Evolutionary conservation across 2,797 vertebrate species (phyloP), one percentile per base, ranked within the genome.

Genomic region (Cyclura pinguis): DNA sequence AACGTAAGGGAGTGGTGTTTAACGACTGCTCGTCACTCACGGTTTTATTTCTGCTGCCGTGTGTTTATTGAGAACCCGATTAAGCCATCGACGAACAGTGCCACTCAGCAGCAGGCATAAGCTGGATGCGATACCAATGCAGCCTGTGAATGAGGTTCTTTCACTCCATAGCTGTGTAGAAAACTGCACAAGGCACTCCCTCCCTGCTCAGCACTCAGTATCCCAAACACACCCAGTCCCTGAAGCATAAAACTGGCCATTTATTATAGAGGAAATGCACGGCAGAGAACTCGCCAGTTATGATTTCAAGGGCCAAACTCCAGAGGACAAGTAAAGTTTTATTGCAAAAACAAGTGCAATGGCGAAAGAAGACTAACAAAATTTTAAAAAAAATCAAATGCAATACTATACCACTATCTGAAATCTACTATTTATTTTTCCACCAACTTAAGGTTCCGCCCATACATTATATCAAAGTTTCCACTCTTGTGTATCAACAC

Each of bases 171-270:
- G 69, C 91, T 93, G 88, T 67, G 86, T 88, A 92, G 92, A 95
- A 94, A 95, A 90, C 91, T 86, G 55, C 20, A 74, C 91, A 77
- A 88, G 91, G 87, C 84, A 0, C 91, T 95, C 95, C 96, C 93
- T 93, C 93, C 89, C 94, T 94, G 92, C 93, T 91, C 74, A 92
- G 95, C 91, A 18, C 4, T 6, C 93, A 72, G 87, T 85, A 88
- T 84, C 93, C 93, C 89, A 80, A 95, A 94, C 92, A 92, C 96
- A 94, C 94, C 95, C 94, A 95, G 92, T 84, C 95, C 94, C 96
- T 93, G 92, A 95, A 96, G 94, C 93, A 94, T 95, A 91, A 93
- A 94, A 94, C 95, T 94, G 94, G 93, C 91, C 91, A 89, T 94
- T 94, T 95, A 96, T 93, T 94, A 93, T 93, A 93, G 91, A 94